Evolutionary conservation across 2,113 vertebrate genomes (phyloP), one percentile per base, ranked within the genome.

Genomic region (Odontesthes bonariensis): DNA sequence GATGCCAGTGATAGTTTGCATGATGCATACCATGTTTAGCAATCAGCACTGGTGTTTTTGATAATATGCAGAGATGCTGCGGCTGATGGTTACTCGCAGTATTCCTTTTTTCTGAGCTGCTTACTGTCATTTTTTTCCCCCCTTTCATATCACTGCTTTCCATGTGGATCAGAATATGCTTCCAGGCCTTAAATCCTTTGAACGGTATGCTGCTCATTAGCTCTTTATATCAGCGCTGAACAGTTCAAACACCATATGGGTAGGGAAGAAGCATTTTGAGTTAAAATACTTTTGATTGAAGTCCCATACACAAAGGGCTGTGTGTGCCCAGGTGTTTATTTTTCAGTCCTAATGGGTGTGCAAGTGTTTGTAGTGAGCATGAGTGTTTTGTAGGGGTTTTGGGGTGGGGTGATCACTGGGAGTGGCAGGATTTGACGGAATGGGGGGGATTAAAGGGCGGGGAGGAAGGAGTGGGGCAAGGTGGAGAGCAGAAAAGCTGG

Each of bases 361-460:
- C 72, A 56, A 73, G 33, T 80, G 56, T 80, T 78, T 70, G 53
- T 49, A 55, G 76, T 52, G 52, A 40, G 69, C 55, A 54, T 17
- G 19, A 32, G 49, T 62, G 55, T 71, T 72, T 69, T 63, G 64
- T 32, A 51, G 77, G 82, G 62, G 66, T 55, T 79, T 59, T 72
- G 54, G 57, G 72, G 72, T 23, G 72, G 63, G 82, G 66, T 11
- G 8, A 61, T 62, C 63, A 73, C 27, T 61, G 77, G 85, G 69
- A 82, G 82, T 67, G 85, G 69, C 57, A 55, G 74, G 69, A 77
- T 86, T 72, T 70, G 77, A 79, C 67, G 52, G 76, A 89, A 75
- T 3, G 8, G 58, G n/a, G 27, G 49, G 59, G 75, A 76, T 78
- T 85, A 68, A 74, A 65, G 47, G 49, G 52, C 33, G 32, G 22